Percentiles rank a stretch among this genome's conserved stretches.
phyloP scores from a whole-genome alignment of 2,888 invertebrate genomes.

The Caenorhabditis sp. region DNA sequence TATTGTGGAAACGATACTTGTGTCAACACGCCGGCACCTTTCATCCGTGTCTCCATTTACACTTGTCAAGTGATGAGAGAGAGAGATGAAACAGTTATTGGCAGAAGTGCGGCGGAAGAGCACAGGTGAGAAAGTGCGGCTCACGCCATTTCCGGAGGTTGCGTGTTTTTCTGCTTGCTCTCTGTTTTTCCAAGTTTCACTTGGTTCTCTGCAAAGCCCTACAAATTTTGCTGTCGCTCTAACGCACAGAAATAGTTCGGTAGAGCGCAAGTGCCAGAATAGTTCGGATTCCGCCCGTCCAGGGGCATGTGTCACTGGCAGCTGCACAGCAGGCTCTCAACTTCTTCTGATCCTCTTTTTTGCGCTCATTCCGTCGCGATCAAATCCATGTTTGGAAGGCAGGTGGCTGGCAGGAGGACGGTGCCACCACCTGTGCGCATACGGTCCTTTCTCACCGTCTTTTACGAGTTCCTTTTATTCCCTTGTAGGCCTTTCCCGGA shows the following conservation, averaged over 20 bases:
- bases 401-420: slow-evolving; percentile 45
- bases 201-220: no score
- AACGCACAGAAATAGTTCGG: no score
- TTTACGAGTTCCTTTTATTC: slow-evolving; percentile 45
- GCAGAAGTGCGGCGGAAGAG: not conserved
- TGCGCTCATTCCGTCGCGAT: no score
- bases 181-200: no score
- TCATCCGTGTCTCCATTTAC: slow-evolving; percentile 43
- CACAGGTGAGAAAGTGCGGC: slow-evolving; percentile 28
- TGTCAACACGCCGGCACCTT: slow-evolving; percentile 44
- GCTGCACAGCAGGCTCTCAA: slow-evolving; percentile 14
- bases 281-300: no score
- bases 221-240: no score
- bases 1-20: slow-evolving; percentile 47
- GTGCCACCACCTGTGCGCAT: slow-evolving; percentile 46
- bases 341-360: not conserved
- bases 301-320: no score
- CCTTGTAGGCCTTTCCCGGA: slow-evolving; percentile 25
- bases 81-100: slow-evolving; percentile 33
- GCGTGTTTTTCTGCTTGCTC: not conserved
- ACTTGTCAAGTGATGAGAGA: slow-evolving; percentile 24
- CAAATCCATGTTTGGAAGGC: no score
- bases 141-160: slow-evolving; percentile 2
- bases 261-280: no score
- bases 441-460: slow-evolving; percentile 4